Percentiles rank a stretch among this genome's conserved stretches.
These are phyloP conservation scores for Edolisoma coerulescens DNA, from an alignment of 2,113 vertebrate genomes.

Conservation along the genomic window DNA sequence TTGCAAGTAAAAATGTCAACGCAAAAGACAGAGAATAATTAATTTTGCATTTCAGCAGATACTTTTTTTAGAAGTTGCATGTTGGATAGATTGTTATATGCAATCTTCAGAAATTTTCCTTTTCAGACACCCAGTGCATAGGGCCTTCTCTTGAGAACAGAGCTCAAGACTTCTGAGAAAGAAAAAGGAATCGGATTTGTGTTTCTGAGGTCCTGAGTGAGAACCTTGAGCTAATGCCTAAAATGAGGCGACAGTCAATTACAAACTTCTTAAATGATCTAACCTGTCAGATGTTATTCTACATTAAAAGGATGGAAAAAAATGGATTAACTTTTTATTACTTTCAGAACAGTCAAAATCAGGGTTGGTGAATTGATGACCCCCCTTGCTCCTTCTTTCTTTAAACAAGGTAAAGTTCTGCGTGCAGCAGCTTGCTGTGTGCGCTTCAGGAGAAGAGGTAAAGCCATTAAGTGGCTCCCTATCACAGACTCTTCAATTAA, in stretches of 20 bases:
- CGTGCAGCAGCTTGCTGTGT: neutral
- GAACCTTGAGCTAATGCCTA: neutral
- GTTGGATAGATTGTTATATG: neutral
- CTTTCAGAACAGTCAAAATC: neutral
- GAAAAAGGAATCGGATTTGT: neutral
- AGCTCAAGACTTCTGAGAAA: neutral
- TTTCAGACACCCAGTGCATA: neutral
- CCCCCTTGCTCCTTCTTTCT: neutral
- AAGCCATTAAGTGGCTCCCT: neutral
- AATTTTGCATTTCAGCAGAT: conserved; percentile 30
- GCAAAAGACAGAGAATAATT: conserved; percentile 7
- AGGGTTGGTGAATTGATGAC: neutral
- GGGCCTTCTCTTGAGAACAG: neutral
- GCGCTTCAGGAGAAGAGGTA: neutral
- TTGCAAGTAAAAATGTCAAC: conserved; percentile 25
- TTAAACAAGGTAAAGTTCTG: neutral
- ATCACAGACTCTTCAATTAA: neutral
- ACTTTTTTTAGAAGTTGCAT: conserved; percentile 8
- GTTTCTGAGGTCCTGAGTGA: neutral
- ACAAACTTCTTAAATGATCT: neutral
- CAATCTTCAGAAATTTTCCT: neutral
- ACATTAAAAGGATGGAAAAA: neutral
- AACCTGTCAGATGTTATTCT: neutral
- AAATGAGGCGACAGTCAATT: neutral
- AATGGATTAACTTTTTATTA: neutral